Conservation (phyloP, 2,888 invertebrate species). For the Lepetodrilus schrolli region DNA sequence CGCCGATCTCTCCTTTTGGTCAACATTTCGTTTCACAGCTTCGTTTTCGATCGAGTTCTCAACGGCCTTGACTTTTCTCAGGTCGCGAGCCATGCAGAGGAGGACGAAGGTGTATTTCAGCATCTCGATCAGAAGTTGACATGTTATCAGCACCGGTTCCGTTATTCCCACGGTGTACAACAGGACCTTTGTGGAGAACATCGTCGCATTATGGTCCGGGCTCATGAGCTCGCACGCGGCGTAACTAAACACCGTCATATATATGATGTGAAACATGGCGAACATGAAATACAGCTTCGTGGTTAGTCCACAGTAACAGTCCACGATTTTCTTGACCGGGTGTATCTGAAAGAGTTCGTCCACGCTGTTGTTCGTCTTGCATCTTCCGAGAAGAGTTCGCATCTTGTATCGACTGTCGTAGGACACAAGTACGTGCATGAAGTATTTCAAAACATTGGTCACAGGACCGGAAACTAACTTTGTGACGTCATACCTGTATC, state of each 20-base stretch:
- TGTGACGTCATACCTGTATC: no score
- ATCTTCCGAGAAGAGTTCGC: background rate
- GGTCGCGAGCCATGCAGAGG: no score
- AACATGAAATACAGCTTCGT: slow-evolving; percentile 59
- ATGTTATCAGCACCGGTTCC: background rate
- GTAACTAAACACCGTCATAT: slow-evolving; percentile 63
- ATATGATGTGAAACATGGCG: slow-evolving; percentile 60
- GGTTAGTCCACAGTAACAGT: slow-evolving; percentile 58
- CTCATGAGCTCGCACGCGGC: slow-evolving; percentile 43
- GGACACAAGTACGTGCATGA: no score
- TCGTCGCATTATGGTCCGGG: slow-evolving; percentile 41
- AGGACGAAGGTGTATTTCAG: no score
- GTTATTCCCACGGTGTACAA: background rate
- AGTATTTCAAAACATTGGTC: no score
- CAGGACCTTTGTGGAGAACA: slow-evolving; percentile 28
- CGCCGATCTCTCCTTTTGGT: no score
- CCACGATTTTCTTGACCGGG: slow-evolving; percentile 57
- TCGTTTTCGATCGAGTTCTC: no score
- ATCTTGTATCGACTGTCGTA: background rate
- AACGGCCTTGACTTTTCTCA: no score
- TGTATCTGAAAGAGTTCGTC: slow-evolving; percentile 56
- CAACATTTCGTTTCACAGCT: no score
- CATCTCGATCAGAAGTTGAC: background rate
- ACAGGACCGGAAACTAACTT: no score
- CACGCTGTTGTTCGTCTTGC: background rate